A percentile compares a stretch with the other conserved stretches of the same genome.
These are phyloP conservation scores for Phrynocephalus versicolor DNA, from an alignment of 2,113 vertebrate genomes.

Conservation along the genomic window DNA sequence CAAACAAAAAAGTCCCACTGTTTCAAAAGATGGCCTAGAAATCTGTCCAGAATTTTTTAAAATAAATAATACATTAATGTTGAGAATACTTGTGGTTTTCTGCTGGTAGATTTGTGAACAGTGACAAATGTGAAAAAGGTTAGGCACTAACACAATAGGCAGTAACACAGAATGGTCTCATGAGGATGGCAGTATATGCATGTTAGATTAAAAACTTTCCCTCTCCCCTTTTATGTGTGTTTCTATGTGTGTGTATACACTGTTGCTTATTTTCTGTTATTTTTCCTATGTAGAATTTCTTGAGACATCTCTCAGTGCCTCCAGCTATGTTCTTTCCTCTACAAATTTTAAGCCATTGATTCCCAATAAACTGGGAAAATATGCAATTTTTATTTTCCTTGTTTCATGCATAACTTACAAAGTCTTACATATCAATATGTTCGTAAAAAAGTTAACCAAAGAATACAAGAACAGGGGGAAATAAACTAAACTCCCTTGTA, in stretches of 20 bases:
- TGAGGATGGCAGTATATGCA: background rate
- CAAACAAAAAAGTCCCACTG: constrained; percentile 20
- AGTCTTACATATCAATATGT: background rate
- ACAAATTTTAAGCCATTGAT: constrained; percentile 3
- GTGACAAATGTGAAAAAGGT: constrained; percentile 19
- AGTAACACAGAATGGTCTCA: too few species aligned
- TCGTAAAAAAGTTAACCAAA: background rate
- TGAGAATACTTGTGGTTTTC: background rate
- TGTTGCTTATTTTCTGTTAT: background rate
- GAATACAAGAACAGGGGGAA: background rate
- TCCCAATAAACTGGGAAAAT: background rate
- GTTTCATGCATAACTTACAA: background rate
- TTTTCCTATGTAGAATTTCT: background rate
- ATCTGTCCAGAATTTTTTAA: constrained; percentile 1
- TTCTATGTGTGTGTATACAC: too few species aligned
- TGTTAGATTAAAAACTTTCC: background rate
- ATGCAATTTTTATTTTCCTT: background rate
- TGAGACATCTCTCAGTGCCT: background rate
- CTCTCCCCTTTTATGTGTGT: background rate
- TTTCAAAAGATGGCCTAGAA: constrained; percentile 33
- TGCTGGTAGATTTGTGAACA: constrained; percentile 12
- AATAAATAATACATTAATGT: constrained; percentile 36
- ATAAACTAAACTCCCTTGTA: background rate
- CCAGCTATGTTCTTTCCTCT: background rate
- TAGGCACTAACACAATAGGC: background rate